Evolutionary conservation across 1,140 invertebrate genomes (phyloP).

Genomic region (Apis florea): DNA sequence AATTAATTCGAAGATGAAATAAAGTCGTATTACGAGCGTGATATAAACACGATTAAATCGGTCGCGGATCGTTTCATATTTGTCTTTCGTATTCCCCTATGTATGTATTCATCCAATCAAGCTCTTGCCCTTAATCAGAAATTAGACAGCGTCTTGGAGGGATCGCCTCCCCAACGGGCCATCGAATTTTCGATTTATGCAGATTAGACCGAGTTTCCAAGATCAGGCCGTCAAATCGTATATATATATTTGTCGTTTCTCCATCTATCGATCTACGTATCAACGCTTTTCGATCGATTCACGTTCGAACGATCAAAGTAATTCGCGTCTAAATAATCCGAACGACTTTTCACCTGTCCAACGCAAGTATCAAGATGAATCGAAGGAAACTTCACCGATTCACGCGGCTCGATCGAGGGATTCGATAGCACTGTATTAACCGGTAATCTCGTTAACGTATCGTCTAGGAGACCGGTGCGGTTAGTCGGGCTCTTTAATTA

Average conservation of each 20-base stretch:
- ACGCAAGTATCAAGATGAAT: too few relatives aligned
- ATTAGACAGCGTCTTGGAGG: slow-evolving; percentile 40
- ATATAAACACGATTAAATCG: not conserved
- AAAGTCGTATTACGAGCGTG: too few relatives aligned
- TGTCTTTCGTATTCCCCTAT: slow-evolving; percentile 19
- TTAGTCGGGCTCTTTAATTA: slow-evolving; percentile 62
- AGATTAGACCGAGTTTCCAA: not conserved
- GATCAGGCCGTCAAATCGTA: too few relatives aligned
- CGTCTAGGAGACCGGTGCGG: slow-evolving; percentile 35
- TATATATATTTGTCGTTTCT: too few relatives aligned
- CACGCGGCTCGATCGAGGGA: not conserved
- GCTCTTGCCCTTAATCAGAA: slow-evolving; percentile 38
- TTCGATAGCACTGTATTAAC: slow-evolving; percentile 29
- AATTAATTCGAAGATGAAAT: too few relatives aligned
- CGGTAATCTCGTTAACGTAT: slow-evolving; percentile 45
- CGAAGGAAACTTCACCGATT: not conserved
- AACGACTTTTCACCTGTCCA: too few relatives aligned
- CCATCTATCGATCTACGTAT: too few relatives aligned
- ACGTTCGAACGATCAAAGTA: too few relatives aligned
- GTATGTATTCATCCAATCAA: slow-evolving; percentile 44
- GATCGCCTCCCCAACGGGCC: not conserved
- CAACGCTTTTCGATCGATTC: too few relatives aligned
- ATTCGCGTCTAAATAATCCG: too few relatives aligned
- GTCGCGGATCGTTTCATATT: not conserved
- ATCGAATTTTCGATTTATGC: slow-evolving; percentile 35